A percentile compares a stretch with the other conserved stretches of the same genome.
These are phyloP conservation scores for Chaetodon trifascialis DNA, from an alignment of 2,113 vertebrate genomes.

Conservation along the genomic window DNA sequence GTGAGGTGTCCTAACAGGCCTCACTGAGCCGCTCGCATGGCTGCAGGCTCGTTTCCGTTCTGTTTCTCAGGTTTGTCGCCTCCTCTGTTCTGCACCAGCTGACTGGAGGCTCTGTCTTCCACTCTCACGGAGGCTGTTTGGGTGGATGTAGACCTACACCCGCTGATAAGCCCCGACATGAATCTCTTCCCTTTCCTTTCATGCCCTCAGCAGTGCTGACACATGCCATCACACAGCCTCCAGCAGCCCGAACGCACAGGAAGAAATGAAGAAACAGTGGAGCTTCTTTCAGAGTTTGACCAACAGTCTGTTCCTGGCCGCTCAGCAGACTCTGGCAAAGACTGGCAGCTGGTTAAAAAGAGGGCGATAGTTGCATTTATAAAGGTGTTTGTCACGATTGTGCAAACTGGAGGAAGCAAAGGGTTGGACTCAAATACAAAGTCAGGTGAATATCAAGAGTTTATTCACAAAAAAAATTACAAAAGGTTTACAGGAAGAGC, in stretches of 20 bases:
- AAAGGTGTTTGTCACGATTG: too few species aligned
- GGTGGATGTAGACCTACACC: constrained; percentile 2
- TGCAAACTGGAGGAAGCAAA: too few species aligned
- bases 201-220: constrained; percentile 8
- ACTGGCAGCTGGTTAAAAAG: too few species aligned
- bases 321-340: neutral
- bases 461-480: too few species aligned
- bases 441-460: too few species aligned
- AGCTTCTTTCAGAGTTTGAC: too few species aligned
- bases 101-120: constrained; percentile 5
- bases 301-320: too few species aligned
- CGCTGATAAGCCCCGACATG: constrained; percentile 22
- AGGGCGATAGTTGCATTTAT: too few species aligned
- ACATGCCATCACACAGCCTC: constrained; percentile 11
- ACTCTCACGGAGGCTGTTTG: neutral
- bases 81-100: neutral
- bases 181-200: neutral
- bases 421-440: too few species aligned
- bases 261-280: neutral
- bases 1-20: neutral
- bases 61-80: neutral
- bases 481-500: too few species aligned
- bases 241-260: neutral
- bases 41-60: constrained; percentile 1
- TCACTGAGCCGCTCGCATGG: neutral